phyloP scores from a whole-genome alignment of 2,113 vertebrate genomes.

The Synodontis membranacea region DNA sequence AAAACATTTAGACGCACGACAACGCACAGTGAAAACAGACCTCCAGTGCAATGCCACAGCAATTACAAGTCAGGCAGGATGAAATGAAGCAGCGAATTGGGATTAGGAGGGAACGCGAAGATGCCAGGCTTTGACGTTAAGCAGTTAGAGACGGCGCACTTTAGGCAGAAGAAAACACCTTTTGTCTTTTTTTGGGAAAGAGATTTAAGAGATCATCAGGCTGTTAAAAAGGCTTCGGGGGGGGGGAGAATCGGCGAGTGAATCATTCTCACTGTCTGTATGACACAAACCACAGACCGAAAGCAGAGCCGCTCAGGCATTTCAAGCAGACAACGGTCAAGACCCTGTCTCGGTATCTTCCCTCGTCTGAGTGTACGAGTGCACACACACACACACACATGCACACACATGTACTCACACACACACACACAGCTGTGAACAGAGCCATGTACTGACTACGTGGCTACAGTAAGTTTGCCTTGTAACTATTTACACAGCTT shows the following conservation, averaged over 20 bases:
- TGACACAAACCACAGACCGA: conserved; percentile 35
- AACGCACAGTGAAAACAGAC: conserved; percentile 3
- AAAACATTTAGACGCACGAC: not conserved
- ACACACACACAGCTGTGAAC: conserved; percentile 32
- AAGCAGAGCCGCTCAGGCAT: conserved; percentile 29
- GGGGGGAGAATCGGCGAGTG: conserved; percentile 2
- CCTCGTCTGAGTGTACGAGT: not conserved
- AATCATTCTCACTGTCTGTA: conserved; percentile 35
- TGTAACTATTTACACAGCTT: conserved; percentile 5
- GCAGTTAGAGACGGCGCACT: conserved; percentile 5
- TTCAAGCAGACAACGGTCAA: conserved; percentile 44
- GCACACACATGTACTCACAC: conserved; percentile 4
- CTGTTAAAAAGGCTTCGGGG: conserved; percentile 28
- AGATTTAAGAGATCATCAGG: conserved; percentile 45
- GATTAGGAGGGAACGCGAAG: conserved; percentile 5
- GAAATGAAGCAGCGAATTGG: conserved; percentile 30
- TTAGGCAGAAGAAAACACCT: conserved; percentile 43
- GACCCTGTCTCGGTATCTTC: conserved; percentile 39
- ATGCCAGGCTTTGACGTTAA: conserved; percentile 27
- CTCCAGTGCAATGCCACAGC: conserved; percentile 7
- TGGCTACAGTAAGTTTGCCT: conserved; percentile 10
- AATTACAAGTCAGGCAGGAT: conserved; percentile 20
- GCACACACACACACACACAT: not conserved
- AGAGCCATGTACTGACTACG: conserved; percentile 16
- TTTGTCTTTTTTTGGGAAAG: conserved; percentile 32